Base-by-base conservation (phyloP, 2,113 vertebrate species). In the Oxygymnocypris stewartii region DNA sequence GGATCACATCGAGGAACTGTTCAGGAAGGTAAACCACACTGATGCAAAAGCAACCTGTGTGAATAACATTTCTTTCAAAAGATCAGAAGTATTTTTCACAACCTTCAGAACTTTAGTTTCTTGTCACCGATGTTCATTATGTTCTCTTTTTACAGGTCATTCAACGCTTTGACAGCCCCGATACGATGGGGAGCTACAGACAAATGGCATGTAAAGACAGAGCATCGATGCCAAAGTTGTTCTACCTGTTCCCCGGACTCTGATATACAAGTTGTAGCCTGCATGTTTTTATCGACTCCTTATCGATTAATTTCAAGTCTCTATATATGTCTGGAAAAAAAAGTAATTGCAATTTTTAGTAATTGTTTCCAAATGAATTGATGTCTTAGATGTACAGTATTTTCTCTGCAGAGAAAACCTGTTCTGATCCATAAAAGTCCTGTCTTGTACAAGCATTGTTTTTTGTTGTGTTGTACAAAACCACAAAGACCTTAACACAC, bases 231-330 rank as follows among this genome's bases (percentile, higher is more conserved):
- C 84, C 88, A 25, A 96, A 87, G 86, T 67, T 5, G 40, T 96
- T 97, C 90, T 96, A 95, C 89, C 91, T 96, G 2, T 95, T 96
- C 47, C 95, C 96, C 51, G 95, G 94, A 28, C 49, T 88, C 51
- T 96, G 85, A 93, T 47, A 0, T 11, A 4, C 18, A 73, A 61
- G 20, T 2, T 59, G 10, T 13, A 31, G 28, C 28, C 28, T 31
- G 28, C 28, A 31, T 31, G 28, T 31, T 31, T 31, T 31, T 31
- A 31, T 31, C 28, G 28, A 31, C 1, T 31, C 28, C 28, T 31
- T 31, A 31, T 31, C 28, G 28, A 31, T 31, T 31, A 31, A 31
- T 31, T 31, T 31, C 28, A 31, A 1, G 28, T 31, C 28, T 31
- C 28, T 31, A 31, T 31, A 31, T 31, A 49, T 49, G 47, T 49